Evolutionary conservation across 2,797 vertebrate genomes (phyloP), one percentile per base, ranked within the genome.

Genomic region (Chelon labrosus): DNA sequence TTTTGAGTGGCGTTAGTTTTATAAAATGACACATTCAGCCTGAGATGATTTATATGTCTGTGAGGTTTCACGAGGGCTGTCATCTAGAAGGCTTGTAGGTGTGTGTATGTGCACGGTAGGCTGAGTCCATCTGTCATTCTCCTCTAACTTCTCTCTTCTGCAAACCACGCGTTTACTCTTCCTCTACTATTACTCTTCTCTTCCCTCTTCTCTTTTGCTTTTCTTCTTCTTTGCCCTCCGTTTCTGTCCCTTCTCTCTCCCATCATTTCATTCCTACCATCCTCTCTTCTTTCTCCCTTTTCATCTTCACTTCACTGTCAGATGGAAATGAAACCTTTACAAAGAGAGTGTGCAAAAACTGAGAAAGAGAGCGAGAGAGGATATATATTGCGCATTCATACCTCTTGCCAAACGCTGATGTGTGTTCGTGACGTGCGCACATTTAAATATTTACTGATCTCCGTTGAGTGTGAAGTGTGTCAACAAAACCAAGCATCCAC

Each of bases 291-390:
- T 74, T 58, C 7, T 62, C 72, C 55, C 7, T 67, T 49, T 47
- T 19, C 63, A 83, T 85, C 49, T 22, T 64, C 31, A 65, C 67
- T 57, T 73, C 57, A 44, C 61, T 67, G 66, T 63, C 22, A 35
- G 64, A 75, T 88, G 68, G 80, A 83, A 89, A 55, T 79, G 50
- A 79, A 71, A 85, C 82, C 79, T 89, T 84, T 79, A 61, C n/a
- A 13, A 52, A 69, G 37, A 71, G 63, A 61, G 38, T 0, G 3
- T 22, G 49, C 64, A 67, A 54, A 47, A 31, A 27, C 47, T 22
- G 31, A 46, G 44, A 17, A 20, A 37, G 12, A 46, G 7, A 66
- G 12, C 17, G 41, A 62, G 49, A 31, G 6, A 14, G 27, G 9
- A 11, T 50, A 13, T 55, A 35, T 41, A 22, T 53, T 46, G 54